phyloP scores from a whole-genome alignment of 2,797 vertebrate genomes.

The Hapalemur alaotrensis region DNA sequence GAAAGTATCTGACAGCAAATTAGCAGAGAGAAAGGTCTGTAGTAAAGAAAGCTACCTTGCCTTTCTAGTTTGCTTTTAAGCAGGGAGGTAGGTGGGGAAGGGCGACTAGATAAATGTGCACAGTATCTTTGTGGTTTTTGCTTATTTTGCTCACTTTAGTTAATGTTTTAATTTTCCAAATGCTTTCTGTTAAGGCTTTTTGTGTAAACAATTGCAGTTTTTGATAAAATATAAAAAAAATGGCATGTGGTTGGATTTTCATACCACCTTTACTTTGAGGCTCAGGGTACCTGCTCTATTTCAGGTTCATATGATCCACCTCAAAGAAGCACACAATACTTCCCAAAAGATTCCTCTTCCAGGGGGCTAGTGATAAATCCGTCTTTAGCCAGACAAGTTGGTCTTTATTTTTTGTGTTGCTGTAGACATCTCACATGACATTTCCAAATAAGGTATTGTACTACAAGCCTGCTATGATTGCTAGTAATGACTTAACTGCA shows the following conservation, averaged over 20 bases:
- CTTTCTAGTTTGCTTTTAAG: background rate
- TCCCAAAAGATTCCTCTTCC: conserved; percentile 86
- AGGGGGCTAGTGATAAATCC: conserved; percentile 91
- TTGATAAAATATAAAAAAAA: conserved; percentile 5
- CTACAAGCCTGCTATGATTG: conserved; percentile 94
- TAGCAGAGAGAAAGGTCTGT: background rate
- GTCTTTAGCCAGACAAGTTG: conserved; percentile 92
- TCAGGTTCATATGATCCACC: conserved; percentile 78
- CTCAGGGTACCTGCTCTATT: conserved; percentile 80
- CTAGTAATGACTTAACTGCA: conserved; percentile 96
- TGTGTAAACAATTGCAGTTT: background rate
- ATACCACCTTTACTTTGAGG: background rate
- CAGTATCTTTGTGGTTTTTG: background rate
- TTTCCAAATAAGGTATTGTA: conserved; percentile 99
- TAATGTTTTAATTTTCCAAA: conserved; percentile 37
- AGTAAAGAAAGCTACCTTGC: background rate
- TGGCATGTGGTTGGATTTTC: background rate
- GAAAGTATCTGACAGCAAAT: conserved; percentile 9
- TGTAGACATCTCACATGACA: conserved; percentile 97
- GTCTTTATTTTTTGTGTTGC: conserved; percentile 94
- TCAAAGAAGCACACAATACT: conserved; percentile 80
- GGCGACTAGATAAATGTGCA: background rate
- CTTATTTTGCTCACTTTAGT: background rate
- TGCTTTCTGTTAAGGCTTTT: background rate
- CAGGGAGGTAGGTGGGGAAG: background rate